phyloP scores from a whole-genome alignment of 2,113 vertebrate species.

The Propithecus coquereli region DNA sequence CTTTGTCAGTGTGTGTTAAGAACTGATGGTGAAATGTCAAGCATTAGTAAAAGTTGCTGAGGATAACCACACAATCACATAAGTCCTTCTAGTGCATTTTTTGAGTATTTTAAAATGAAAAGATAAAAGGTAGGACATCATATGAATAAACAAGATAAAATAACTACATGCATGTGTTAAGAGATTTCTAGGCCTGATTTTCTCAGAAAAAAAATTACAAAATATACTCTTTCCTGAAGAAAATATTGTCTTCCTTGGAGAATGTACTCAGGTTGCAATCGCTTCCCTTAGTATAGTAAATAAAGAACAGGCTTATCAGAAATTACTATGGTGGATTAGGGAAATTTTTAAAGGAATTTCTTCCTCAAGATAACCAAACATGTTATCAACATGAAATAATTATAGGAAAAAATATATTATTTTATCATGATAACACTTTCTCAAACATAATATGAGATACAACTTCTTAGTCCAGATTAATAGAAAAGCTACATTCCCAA shows the following conservation, averaged over 20 bases:
- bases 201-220: neutral
- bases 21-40: neutral
- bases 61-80: neutral
- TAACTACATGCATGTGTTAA: neutral
- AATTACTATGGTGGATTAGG: neutral
- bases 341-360: neutral
- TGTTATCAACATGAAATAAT: neutral
- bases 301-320: neutral
- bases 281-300: neutral
- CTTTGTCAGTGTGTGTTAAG: neutral
- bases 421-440: neutral
- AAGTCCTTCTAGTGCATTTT: neutral
- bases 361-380: neutral
- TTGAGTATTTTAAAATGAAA: neutral
- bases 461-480: neutral
- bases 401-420: neutral
- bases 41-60: neutral
- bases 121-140: neutral
- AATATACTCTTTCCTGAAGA: neutral
- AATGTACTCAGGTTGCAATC: neutral
- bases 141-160: neutral
- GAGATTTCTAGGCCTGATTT: neutral
- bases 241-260: neutral
- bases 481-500: neutral
- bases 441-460: neutral